Evolutionary conservation across 2,113 vertebrate species (phyloP).

Genomic region (Alligator mississippiensis): DNA sequence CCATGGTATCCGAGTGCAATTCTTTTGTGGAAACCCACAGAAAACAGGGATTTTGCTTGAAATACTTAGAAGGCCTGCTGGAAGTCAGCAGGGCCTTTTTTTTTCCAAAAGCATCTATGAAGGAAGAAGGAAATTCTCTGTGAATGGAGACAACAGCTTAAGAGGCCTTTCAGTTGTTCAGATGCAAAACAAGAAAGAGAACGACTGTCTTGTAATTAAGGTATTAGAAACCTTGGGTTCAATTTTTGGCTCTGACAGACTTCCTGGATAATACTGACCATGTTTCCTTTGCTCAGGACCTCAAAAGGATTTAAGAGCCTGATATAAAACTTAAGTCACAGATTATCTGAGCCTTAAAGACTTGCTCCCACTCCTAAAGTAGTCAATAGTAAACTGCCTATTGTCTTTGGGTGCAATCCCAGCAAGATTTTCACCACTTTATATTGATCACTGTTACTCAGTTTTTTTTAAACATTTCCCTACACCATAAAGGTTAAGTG

Average conservation of each 20-base stretch:
- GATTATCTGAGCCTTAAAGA: too few species aligned
- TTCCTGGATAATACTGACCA: neutral
- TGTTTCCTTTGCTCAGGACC: neutral
- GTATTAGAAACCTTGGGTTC: neutral
- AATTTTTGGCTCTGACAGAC: neutral
- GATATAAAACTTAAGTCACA: too few species aligned
- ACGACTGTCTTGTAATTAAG: neutral
- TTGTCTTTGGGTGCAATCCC: too few species aligned
- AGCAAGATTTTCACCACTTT: too few species aligned
- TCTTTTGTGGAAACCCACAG: constrained; percentile 42
- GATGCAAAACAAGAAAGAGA: neutral
- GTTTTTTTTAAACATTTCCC: too few species aligned
- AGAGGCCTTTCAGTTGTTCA: accelerated
- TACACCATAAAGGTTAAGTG: too few species aligned
- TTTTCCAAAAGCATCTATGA: constrained; percentile 10
- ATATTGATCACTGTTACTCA: too few species aligned
- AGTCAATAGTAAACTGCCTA: too few species aligned
- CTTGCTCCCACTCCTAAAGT: too few species aligned
- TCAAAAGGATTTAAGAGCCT: neutral
- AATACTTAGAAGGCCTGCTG: constrained; percentile 18
- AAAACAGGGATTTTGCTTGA: neutral
- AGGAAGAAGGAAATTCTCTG: neutral
- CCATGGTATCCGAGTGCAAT: neutral
- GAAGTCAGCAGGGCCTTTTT: neutral
- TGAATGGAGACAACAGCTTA: accelerated